Base-by-base conservation (phyloP, 2,113 vertebrate species). In the Condylura cristata region DNA sequence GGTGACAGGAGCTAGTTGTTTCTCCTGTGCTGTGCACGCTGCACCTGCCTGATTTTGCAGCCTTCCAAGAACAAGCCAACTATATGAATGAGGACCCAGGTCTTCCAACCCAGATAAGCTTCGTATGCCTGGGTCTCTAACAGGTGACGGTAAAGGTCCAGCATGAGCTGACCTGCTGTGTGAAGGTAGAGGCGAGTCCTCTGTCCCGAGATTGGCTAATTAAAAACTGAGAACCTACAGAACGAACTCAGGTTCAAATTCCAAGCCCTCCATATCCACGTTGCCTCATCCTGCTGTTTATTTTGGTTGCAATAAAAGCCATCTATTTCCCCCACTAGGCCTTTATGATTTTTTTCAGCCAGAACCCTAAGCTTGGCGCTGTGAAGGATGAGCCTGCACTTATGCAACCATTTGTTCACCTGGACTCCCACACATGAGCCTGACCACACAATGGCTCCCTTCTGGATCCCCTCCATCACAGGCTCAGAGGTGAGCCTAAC, bases 401-500 rank as follows among this genome's bases (percentile, higher is more conserved):
- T 22, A 6, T 24, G 26, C 46, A 84, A 2, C 28, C 48, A 13
- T 5, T 4, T 85, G 93, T 85, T 61, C 82, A 93, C 48, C 76
- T 48, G 91, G 89, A 72, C 88, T 63, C 70, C 68, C 60, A 51
- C 74, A 26, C 5, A 2, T 8, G 34, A 94, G 41, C 68, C 82
- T 2, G 0, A 1, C 0, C 32, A 56, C 63, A 66, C 72, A 32
- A 13, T 90, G 48, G 32, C 41, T 56, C 70, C 41, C 41, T 28
- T 65, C 80, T 32, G 3, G 26, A 37, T 61, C 48, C 65, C 8
- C 39, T 26, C 44, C 24, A 93, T 89, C 78, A 96, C 93, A 91
- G 89, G 90, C 95, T 94, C 82, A 92, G 79, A 85, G 32, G 74
- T 86, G 92, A 95, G 79, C 65, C 90, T 96, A 97, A 76, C 70